phyloP scores from a whole-genome alignment of 2,888 invertebrate genomes.

The Drosophila koepferae region DNA sequence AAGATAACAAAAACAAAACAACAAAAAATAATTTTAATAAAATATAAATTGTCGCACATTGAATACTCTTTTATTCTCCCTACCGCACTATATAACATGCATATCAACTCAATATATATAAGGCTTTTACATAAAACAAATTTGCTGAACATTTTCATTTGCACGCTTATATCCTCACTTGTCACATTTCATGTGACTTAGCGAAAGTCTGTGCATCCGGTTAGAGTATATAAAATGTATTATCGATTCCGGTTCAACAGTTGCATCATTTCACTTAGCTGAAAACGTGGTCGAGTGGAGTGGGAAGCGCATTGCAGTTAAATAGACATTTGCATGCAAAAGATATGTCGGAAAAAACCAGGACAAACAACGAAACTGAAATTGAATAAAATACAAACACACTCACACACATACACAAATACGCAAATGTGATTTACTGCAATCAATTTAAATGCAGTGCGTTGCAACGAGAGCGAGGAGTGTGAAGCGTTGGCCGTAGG shows the following conservation, averaged over 20 bases:
- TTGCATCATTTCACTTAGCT: conserved; percentile 79
- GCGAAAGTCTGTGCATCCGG: background rate
- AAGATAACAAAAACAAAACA: conserved; percentile 27
- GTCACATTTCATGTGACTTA: background rate
- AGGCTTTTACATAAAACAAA: background rate
- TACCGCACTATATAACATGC: too few relatives aligned
- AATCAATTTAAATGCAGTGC: conserved; percentile 83
- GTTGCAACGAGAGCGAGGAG: conserved; percentile 35
- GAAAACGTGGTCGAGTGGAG: conserved; percentile 16
- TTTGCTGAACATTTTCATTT: background rate
- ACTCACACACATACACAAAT: conserved; percentile 32
- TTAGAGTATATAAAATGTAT: conserved; percentile 25
- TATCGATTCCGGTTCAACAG: conserved; percentile 76
- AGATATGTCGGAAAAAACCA: conserved; percentile 69
- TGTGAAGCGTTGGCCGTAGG: conserved; percentile 1
- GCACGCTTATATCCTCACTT: too few relatives aligned
- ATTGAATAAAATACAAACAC: conserved; percentile 66
- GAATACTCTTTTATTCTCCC: conserved; percentile 1
- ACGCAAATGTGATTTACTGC: conserved; percentile 83
- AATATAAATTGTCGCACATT: background rate
- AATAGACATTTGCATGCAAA: conserved; percentile 80
- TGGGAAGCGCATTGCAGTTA: conserved; percentile 63
- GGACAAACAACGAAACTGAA: conserved; percentile 62
- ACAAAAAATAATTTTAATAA: background rate
- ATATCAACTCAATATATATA: background rate